phyloP scores from a whole-genome alignment of 2,113 vertebrate species.

The Camelus bactrianus region DNA sequence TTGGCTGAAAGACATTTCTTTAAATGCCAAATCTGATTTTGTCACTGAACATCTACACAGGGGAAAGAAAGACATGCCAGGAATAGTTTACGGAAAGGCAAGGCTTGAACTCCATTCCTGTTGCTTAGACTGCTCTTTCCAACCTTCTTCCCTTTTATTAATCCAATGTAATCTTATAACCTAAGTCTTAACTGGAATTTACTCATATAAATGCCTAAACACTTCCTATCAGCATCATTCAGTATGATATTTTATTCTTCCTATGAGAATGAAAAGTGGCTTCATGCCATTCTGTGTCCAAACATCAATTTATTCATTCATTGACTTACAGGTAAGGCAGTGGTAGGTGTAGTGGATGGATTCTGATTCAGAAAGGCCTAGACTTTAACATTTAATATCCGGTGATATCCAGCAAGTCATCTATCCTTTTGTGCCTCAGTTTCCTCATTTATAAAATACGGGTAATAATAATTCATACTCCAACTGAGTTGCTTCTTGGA shows the following conservation, averaged over 20 bases:
- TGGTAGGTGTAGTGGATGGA: not conserved
- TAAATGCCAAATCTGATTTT: not conserved
- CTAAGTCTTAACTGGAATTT: constrained; percentile 4
- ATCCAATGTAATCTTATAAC: not conserved
- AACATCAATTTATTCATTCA: not conserved
- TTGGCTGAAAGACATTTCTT: constrained; percentile 13
- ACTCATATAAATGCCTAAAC: not conserved
- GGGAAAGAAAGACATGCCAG: not conserved
- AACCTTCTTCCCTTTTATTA: constrained; percentile 22
- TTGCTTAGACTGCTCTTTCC: constrained; percentile 43
- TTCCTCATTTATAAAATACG: not conserved
- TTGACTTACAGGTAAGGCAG: not conserved
- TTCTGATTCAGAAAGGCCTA: not conserved
- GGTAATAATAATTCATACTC: not conserved
- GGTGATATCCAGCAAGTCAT: not conserved
- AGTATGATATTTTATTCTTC: not conserved
- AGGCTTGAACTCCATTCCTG: not conserved
- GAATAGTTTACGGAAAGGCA: constrained; percentile 33
- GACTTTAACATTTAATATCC: not conserved
- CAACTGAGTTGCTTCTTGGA: not conserved
- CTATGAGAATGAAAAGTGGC: not conserved
- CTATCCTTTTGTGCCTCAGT: not conserved
- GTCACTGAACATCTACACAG: not conserved
- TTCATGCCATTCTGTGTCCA: not conserved
- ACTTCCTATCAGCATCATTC: not conserved